Evolutionary conservation across 1,140 invertebrate genomes (phyloP).

Genomic region (Orchestia grillus): DNA sequence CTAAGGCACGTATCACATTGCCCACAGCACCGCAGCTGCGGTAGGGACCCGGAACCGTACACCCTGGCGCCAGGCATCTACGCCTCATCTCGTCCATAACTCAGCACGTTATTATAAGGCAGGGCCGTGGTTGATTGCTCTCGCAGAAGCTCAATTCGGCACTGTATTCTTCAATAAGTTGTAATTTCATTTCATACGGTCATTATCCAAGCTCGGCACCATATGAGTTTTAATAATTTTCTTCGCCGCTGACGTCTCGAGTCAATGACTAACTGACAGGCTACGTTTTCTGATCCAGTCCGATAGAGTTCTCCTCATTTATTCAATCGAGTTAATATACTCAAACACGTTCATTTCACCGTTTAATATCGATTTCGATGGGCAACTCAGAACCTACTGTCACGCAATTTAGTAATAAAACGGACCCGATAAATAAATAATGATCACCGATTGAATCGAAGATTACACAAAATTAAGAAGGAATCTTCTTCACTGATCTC

Average conservation of each 20-base stretch:
- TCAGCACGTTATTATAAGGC: not conserved
- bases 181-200: not conserved
- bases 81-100: not conserved
- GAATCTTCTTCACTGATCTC: not conserved
- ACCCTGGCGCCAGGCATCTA: too few species aligned
- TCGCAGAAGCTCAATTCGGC: not conserved
- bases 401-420: slow-evolving; percentile 20
- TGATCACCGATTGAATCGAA: slow-evolving; percentile 6
- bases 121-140: not conserved
- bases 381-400: not conserved
- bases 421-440: not conserved
- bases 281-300: not conserved
- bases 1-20: too few species aligned
- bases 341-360: not conserved
- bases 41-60: not conserved
- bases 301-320: not conserved
- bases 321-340: not conserved
- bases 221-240: not conserved
- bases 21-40: too few species aligned
- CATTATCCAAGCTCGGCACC: not conserved
- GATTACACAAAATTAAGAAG: not conserved
- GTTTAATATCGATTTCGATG: not conserved
- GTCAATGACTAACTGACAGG: not conserved
- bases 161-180: not conserved
- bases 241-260: not conserved